Conservation (phyloP, 2,888 invertebrate genomes). For the Margaritifera margaritifera region DNA sequence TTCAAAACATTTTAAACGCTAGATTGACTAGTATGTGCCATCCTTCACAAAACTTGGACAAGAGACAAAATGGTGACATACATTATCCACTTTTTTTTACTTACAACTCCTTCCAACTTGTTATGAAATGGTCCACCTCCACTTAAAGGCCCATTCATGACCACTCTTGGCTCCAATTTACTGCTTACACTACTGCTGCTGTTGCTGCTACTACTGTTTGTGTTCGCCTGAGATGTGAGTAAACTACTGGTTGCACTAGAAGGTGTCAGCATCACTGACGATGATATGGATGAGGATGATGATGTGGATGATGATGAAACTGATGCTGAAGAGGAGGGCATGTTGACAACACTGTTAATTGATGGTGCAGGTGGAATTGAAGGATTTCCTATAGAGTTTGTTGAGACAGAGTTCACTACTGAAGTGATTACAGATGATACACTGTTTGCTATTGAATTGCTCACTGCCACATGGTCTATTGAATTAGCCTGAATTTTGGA, state of each 20-base stretch:
- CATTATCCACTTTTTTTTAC: neutral
- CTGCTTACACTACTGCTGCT: constrained; percentile 30
- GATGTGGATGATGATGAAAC: constrained; percentile 26
- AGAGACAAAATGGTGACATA: no score
- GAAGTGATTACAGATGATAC: constrained; percentile 47
- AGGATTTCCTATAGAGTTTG: constrained; percentile 69
- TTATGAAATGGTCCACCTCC: constrained; percentile 63
- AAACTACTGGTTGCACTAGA: constrained; percentile 24
- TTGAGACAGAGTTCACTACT: constrained; percentile 59
- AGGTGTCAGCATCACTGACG: constrained; percentile 24
- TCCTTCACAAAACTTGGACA: no score
- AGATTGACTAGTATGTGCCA: no score
- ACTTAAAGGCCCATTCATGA: constrained; percentile 75
- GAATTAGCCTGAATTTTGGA: constrained; percentile 65
- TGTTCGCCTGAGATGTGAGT: constrained; percentile 39
- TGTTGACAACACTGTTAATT: constrained; percentile 54
- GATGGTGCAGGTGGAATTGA: constrained; percentile 77
- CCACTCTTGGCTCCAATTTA: constrained; percentile 7
- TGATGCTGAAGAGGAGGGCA: constrained; percentile 43
- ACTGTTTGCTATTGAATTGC: constrained; percentile 72
- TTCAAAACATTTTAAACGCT: no score
- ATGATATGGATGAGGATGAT: constrained; percentile 21
- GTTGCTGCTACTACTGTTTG: constrained; percentile 34
- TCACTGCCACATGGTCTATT: constrained; percentile 59
- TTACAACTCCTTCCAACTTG: constrained; percentile 28